phyloP scores from a whole-genome alignment of 2,888 invertebrate species.

The Caenorhabditis panamensis region DNA sequence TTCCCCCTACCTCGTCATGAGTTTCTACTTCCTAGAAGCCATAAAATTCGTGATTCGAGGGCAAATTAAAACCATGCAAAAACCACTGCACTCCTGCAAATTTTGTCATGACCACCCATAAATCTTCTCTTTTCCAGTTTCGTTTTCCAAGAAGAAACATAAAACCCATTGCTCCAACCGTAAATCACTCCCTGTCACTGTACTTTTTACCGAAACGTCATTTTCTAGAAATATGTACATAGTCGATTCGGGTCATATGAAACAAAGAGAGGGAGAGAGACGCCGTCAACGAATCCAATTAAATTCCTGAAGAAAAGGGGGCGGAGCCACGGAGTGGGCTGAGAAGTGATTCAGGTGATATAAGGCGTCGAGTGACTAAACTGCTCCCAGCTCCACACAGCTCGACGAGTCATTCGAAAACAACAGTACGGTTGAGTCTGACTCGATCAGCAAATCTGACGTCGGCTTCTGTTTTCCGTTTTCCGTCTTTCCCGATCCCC shows the following conservation, averaged over 20 bases:
- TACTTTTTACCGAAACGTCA: slow-evolving; percentile 25
- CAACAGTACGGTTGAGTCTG: slow-evolving; percentile 23
- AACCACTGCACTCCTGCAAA: background rate
- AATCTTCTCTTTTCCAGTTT: background rate
- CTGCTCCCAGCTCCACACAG: background rate
- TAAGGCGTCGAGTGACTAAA: slow-evolving; percentile 33
- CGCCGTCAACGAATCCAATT: slow-evolving; percentile 42
- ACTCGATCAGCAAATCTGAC: slow-evolving; percentile 23
- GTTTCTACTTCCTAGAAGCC: background rate
- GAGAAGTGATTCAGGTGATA: slow-evolving; percentile 24
- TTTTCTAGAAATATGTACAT: slow-evolving; percentile 7
- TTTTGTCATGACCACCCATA: too few relatives aligned
- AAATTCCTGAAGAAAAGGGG: slow-evolving; percentile 23
- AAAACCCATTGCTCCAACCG: background rate
- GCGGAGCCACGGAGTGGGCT: slow-evolving; percentile 18
- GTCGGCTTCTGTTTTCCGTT: slow-evolving; percentile 20
- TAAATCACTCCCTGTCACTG: background rate
- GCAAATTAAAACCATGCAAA: background rate
- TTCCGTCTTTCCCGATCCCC: background rate
- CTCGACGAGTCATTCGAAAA: slow-evolving; percentile 6
- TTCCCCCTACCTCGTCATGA: background rate
- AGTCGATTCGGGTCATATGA: background rate
- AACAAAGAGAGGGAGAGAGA: slow-evolving; percentile 11
- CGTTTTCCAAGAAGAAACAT: too few relatives aligned
- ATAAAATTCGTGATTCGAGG: background rate